Evolutionary conservation across 1,140 invertebrate species (phyloP).

Genomic region (Lepidurus packardi): DNA sequence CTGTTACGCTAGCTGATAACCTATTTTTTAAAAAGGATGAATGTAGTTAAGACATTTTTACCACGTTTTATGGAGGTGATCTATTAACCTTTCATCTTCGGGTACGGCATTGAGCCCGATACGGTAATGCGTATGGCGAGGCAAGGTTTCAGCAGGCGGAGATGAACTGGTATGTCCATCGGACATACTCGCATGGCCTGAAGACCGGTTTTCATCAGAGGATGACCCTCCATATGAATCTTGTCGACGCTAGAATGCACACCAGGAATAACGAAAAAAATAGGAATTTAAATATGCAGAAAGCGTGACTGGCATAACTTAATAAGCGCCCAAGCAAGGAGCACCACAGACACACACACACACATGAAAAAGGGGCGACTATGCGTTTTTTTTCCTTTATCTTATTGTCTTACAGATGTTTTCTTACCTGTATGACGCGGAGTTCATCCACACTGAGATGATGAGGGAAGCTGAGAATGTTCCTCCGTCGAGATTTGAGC

Average conservation of each 20-base stretch:
- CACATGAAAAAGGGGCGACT: not conserved
- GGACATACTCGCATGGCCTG: slow-evolving; percentile 85
- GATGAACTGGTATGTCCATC: slow-evolving; percentile 61
- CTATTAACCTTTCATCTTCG: slow-evolving; percentile 55
- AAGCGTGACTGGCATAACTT: not conserved
- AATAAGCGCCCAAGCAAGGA: not conserved
- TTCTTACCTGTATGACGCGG: slow-evolving; percentile 54
- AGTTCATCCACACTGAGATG: slow-evolving; percentile 60
- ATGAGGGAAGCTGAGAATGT: slow-evolving; percentile 50
- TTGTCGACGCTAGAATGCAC: slow-evolving; percentile 56
- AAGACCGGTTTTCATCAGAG: slow-evolving; percentile 79
- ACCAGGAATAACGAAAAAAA: not conserved
- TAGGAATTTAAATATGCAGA: not conserved
- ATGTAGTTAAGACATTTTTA: not conserved
- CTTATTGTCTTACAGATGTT: not conserved
- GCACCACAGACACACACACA: not conserved
- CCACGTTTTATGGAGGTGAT: not conserved
- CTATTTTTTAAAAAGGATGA: not conserved
- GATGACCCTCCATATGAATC: slow-evolving; percentile 72
- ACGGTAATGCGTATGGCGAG: slow-evolving; percentile 53
- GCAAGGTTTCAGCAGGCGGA: slow-evolving; percentile 47
- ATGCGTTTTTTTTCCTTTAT: not conserved
- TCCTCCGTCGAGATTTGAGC: slow-evolving; percentile 46
- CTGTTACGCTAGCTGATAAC: slow-evolving; percentile 8
- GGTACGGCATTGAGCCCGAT: slow-evolving; percentile 58